Evolutionary conservation across 1,140 invertebrate species (phyloP), one percentile per base, ranked within the genome.

Genomic region (Apocrypta bakeri): DNA sequence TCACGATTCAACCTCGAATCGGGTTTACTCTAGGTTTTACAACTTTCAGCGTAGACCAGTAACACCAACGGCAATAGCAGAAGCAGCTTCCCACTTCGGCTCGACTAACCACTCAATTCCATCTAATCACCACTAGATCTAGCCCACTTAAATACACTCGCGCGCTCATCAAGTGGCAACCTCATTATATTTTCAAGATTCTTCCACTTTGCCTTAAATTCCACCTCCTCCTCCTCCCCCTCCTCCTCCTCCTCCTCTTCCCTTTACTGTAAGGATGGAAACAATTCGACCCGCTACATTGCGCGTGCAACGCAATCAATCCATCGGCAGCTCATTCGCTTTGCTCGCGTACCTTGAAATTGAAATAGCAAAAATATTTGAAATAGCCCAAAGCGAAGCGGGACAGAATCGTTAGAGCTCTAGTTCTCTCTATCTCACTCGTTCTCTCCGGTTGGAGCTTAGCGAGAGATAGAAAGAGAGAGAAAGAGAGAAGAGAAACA

Each of bases 291-390:
- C 63, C 24, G n/a, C 63, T n/a, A n/a, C n/a, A n/a, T n/a, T n/a
- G 6, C 63, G 21, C 7, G 21, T 8, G n/a, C 24, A 25, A 66
- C 63, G 63, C 63, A 29, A 66, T 66, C 63, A 29, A 66, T 66
- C 63, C 25, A 66, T 66, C 63, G 24, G 9, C 63, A 29, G 48
- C 48, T 56, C 17, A 56, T n/a, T n/a, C n/a, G 48, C 48, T 56
- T 48, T 24, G 61, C 63, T 27, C n/a, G 24, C 61, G 37, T 21
- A 78, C 75, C 63, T 78, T 71, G 40, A 79, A 79, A 69, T 79
- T 69, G 40, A 71, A 79, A 79, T 79, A 56, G 12, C 27, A 7
- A 79, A 69, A 79, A 64, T 78, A 78, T 78, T 77, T 68, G 21
- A 78, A 78, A 66, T 37, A 37, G 63, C 24, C 24, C 29, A n/a